Evolutionary conservation across 1,140 invertebrate species (phyloP).

Genomic region (Cyrtorhinus lividipennis): DNA sequence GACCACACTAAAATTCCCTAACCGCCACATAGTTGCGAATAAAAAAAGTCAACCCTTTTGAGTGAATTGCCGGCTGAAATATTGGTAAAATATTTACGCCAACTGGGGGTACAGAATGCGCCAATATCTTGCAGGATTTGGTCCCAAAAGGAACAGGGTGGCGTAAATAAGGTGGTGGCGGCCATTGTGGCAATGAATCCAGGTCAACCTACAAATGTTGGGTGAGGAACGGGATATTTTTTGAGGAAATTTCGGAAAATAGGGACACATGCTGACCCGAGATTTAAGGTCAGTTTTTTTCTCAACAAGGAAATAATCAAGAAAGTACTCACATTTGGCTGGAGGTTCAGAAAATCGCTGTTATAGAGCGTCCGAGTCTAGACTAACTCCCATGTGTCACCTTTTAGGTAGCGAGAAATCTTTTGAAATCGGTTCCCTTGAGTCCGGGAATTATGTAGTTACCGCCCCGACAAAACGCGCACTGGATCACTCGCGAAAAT

Average conservation of each 20-base stretch:
- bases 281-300: neutral
- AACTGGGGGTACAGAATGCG: too few relatives aligned
- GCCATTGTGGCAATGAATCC: constrained; percentile 12
- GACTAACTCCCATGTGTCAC: neutral
- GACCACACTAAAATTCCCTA: too few relatives aligned
- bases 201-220: constrained; percentile 7
- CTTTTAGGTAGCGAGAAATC: too few relatives aligned
- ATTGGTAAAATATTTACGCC: too few relatives aligned
- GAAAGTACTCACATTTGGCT: constrained; percentile 2
- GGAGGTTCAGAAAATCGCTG: neutral
- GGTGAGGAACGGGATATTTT: constrained; percentile 1
- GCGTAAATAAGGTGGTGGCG: neutral
- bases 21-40: too few relatives aligned
- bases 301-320: neutral
- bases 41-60: too few relatives aligned
- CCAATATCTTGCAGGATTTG: too few relatives aligned
- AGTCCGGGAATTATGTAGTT: neutral
- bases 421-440: neutral
- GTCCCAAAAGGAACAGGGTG: constrained; percentile 2
- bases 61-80: too few relatives aligned
- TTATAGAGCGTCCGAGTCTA: neutral
- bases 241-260: neutral
- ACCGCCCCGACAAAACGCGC: neutral
- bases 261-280: too few relatives aligned
- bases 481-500: constrained; percentile 1